Evolutionary conservation across 2,797 vertebrate species (phyloP).

Genomic region (Phrynocephalus forsythii): DNA sequence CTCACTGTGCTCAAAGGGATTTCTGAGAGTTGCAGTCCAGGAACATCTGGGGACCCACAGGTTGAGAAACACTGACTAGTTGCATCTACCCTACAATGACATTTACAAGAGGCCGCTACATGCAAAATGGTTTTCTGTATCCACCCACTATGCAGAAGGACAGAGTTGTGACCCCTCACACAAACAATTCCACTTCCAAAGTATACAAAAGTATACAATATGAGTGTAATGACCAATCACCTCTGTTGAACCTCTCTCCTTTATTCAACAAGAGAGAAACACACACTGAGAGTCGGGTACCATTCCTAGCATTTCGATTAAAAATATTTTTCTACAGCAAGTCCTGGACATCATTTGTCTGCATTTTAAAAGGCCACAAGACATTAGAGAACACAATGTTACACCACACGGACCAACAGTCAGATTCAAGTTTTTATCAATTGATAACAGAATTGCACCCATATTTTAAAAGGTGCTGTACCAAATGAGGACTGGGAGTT

Average conservation of each 20-base stretch:
- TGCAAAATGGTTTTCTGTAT: slow-evolving; percentile 8
- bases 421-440: neutral
- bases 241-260: neutral
- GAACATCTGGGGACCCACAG: too few species aligned
- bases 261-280: slow-evolving; percentile 5
- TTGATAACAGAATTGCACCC: neutral
- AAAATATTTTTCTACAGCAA: neutral
- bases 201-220: neutral
- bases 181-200: neutral
- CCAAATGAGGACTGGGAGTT: neutral
- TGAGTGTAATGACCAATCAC: neutral
- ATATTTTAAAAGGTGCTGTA: neutral
- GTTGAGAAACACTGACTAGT: too few species aligned
- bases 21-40: too few species aligned
- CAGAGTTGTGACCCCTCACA: neutral
- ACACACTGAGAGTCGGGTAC: neutral
- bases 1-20: too few species aligned
- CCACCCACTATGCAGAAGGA: neutral
- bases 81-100: neutral
- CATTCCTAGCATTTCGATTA: neutral
- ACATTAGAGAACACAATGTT: neutral
- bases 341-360: neutral
- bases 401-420: neutral
- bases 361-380: neutral
- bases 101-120: neutral